Evolutionary conservation across 92 coral and sea anemone genomes (phyloP).

Genomic region (Zoanthus solanderi): DNA sequence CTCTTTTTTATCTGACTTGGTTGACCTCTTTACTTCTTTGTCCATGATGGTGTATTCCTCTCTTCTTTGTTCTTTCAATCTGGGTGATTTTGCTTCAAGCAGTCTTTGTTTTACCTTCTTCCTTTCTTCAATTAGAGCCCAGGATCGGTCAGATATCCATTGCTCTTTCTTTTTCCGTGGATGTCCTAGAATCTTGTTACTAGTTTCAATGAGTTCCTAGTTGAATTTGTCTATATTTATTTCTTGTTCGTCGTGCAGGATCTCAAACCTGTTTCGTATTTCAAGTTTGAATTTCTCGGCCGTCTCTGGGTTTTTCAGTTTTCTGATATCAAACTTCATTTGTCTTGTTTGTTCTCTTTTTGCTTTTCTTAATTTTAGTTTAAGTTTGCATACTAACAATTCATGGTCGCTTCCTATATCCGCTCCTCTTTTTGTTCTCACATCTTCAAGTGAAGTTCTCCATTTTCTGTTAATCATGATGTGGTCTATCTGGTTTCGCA

Average conservation of each 20-base stretch:
- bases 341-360: too few relatives aligned
- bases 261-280: not conserved
- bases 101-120: not conserved
- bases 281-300: too few relatives aligned
- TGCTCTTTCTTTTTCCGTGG: not conserved
- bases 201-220: conserved; percentile 2
- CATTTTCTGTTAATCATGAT: too few relatives aligned
- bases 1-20: conserved; percentile 5
- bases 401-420: too few relatives aligned
- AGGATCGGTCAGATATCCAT: conserved; percentile 7
- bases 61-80: not conserved
- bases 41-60: conserved; percentile 26
- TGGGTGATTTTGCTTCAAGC: not conserved
- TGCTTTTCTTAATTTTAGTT: too few relatives aligned
- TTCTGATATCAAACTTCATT: too few relatives aligned
- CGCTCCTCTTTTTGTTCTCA: too few relatives aligned
- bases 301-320: too few relatives aligned
- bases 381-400: too few relatives aligned
- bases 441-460: too few relatives aligned
- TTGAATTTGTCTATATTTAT: not conserved
- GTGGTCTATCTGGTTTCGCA: too few relatives aligned
- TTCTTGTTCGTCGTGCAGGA: not conserved
- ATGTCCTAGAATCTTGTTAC: not conserved
- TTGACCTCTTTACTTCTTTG: not conserved
- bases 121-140: conserved; percentile 18